These are phyloP conservation scores for Sitobion miscanthi DNA, from an alignment of 1,140 invertebrate genomes.

Conservation along the genomic window DNA sequence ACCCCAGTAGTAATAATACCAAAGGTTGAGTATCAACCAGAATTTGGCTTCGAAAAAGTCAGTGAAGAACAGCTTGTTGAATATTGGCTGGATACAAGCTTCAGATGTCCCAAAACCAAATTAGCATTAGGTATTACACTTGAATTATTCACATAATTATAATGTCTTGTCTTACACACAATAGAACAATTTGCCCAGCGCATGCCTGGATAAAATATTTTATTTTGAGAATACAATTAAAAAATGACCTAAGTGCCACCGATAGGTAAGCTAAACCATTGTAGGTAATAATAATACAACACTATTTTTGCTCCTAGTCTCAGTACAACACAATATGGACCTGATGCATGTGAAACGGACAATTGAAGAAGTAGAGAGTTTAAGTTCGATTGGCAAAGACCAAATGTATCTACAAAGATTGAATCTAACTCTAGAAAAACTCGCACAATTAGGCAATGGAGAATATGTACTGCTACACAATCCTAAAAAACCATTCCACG, in stretches of 20 bases:
- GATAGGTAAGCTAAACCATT: neutral
- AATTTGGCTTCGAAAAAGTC: slow-evolving; percentile 46
- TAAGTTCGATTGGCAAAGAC: neutral
- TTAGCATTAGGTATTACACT: neutral
- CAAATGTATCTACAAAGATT: slow-evolving; percentile 28
- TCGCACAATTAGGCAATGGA: slow-evolving; percentile 5
- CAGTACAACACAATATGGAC: slow-evolving; percentile 44
- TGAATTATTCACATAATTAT: neutral
- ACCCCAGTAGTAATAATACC: neutral
- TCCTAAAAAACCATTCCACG: slow-evolving; percentile 46
- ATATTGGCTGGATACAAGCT: slow-evolving; percentile 41
- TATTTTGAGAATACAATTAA: neutral
- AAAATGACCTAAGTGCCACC: neutral
- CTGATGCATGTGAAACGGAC: slow-evolving; percentile 19
- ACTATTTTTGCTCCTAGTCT: neutral
- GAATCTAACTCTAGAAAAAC: neutral
- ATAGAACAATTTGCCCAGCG: neutral
- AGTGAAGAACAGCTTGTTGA: slow-evolving; percentile 28
- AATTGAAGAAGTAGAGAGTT: neutral
- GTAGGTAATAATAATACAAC: neutral
- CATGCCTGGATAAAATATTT: neutral
- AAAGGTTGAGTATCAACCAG: slow-evolving; percentile 49
- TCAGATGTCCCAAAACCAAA: slow-evolving; percentile 34
- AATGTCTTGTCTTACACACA: neutral
- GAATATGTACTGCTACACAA: slow-evolving; percentile 45